These are phyloP conservation scores for Micronycteris hirsuta DNA, from an alignment of 2,113 vertebrate genomes.

Conservation along the genomic window DNA sequence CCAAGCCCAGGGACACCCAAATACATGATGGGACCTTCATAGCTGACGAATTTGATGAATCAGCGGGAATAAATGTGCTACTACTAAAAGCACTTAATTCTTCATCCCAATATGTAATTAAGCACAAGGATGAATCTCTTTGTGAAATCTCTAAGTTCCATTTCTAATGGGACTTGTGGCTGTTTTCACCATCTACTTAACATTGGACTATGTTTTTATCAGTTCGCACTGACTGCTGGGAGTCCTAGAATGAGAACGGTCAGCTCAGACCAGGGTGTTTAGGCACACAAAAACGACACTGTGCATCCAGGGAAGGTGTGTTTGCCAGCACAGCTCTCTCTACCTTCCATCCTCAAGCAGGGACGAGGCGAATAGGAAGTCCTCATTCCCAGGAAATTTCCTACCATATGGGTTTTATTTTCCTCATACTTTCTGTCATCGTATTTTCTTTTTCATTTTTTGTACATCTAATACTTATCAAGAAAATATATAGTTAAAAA, in stretches of 20 bases:
- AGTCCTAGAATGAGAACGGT: neutral
- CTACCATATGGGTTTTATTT: neutral
- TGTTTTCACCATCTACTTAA: neutral
- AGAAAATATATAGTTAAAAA: neutral
- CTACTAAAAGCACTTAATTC: neutral
- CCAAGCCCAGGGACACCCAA: neutral
- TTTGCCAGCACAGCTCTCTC: neutral
- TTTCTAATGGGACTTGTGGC: neutral
- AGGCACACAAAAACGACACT: neutral
- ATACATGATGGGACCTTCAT: rapidly evolving
- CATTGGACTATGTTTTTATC: neutral
- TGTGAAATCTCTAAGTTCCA: neutral
- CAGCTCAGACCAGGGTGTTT: neutral
- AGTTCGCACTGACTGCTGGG: neutral
- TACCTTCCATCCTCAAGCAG: neutral
- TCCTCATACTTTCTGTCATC: neutral
- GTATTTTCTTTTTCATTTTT: neutral
- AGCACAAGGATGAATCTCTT: neutral
- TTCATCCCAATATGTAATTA: neutral
- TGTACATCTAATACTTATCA: neutral
- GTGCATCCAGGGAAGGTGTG: neutral
- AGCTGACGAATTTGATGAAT: neutral
- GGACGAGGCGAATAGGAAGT: neutral
- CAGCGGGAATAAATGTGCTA: neutral
- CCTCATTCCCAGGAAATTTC: neutral